Evolutionary conservation across 2,797 vertebrate species (phyloP).

Genomic region (Staurois parvus): DNA sequence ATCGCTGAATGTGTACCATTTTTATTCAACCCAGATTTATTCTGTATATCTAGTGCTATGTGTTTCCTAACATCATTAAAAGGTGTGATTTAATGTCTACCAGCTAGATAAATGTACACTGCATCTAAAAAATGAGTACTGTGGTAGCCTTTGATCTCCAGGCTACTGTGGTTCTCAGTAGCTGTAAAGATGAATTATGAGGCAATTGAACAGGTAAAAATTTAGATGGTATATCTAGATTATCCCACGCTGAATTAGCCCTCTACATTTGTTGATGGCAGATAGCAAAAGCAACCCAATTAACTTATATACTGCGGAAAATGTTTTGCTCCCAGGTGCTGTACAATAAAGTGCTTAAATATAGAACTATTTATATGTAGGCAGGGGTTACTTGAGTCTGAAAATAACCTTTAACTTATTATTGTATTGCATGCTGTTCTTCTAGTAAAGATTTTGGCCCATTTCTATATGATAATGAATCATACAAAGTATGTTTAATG

Average conservation of each 20-base stretch:
- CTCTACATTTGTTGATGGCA: not conserved
- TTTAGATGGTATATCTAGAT: conserved; percentile 59
- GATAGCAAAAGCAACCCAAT: not conserved
- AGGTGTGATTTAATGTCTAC: conserved; percentile 29
- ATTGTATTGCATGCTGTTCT: not conserved
- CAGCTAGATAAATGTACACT: conserved; percentile 51
- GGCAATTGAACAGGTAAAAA: conserved; percentile 65
- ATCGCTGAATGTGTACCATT: too few species aligned
- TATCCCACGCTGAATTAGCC: not conserved
- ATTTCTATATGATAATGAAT: too few species aligned
- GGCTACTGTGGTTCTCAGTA: conserved; percentile 35
- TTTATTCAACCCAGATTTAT: too few species aligned
- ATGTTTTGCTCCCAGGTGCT: not conserved
- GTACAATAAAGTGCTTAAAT: not conserved
- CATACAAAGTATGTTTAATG: too few species aligned
- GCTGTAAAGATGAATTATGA: conserved; percentile 68
- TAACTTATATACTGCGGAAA: not conserved
- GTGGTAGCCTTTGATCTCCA: conserved; percentile 65
- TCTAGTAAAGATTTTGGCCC: not conserved
- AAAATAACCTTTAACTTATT: not conserved
- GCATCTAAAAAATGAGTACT: conserved; percentile 62
- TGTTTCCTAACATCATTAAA: conserved; percentile 20
- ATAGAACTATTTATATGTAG: not conserved
- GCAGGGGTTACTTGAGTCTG: not conserved
- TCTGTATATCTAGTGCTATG: conserved; percentile 35